phyloP scores from a whole-genome alignment of 2,888 invertebrate species.

The Lingula anatina region DNA sequence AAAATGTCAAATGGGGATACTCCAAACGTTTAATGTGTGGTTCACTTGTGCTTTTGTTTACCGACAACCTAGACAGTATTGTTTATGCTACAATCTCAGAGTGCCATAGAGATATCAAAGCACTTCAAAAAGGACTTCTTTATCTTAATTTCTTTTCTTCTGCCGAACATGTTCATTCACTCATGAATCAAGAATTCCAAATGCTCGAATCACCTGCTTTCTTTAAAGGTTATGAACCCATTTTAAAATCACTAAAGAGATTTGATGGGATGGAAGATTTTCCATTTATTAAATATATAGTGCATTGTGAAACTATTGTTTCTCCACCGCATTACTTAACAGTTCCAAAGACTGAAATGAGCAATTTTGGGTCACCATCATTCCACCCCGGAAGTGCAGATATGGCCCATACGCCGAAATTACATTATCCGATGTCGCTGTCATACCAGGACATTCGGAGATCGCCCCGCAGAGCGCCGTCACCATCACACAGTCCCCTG shows the following conservation, averaged over 20 bases:
- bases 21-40: slow-evolving; percentile 67
- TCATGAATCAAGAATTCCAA: no score
- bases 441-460: no score
- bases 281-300: slow-evolving; percentile 23
- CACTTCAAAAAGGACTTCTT: slow-evolving; percentile 24
- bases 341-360: no score
- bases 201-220: slow-evolving; percentile 76
- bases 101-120: slow-evolving; percentile 21
- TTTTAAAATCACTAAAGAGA: slow-evolving; percentile 65
- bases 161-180: no score
- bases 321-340: slow-evolving; percentile 24
- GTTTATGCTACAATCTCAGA: slow-evolving; percentile 62
- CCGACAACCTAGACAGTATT: slow-evolving; percentile 65
- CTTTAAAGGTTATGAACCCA: slow-evolving; percentile 76
- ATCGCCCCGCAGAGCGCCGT: no score
- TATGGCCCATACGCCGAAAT: no score
- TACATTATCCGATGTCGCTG: no score
- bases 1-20: slow-evolving; percentile 49
- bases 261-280: slow-evolving; percentile 48
- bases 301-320: slow-evolving; percentile 17
- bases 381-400: no score
- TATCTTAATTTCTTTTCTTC: slow-evolving; percentile 31
- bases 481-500: no score
- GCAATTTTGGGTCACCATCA: no score
- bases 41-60: slow-evolving; percentile 68